Percentiles rank a stretch among this genome's conserved stretches.
phyloP scores from a whole-genome alignment of 1,140 invertebrate genomes.

The Chironomus striatipennis region DNA sequence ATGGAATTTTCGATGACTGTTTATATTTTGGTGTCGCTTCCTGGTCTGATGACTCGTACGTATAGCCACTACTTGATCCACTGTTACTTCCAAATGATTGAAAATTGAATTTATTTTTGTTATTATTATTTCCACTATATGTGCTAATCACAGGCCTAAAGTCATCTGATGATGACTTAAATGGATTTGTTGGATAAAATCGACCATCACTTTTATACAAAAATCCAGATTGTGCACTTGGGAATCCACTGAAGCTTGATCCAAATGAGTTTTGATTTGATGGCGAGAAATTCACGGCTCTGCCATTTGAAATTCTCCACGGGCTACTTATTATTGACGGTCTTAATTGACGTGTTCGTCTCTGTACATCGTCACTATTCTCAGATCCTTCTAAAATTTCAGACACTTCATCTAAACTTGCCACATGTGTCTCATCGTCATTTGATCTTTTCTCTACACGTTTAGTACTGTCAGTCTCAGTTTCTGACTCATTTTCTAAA shows the following conservation, averaged over 20 bases:
- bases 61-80: slow-evolving; percentile 16
- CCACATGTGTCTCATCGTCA: not conserved
- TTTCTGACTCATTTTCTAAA: not conserved
- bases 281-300: not conserved
- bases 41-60: not conserved
- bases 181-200: not conserved
- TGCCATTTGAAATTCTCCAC: slow-evolving; percentile 24
- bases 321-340: not conserved
- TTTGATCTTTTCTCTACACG: not conserved
- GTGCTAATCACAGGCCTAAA: not conserved
- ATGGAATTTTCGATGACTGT: slow-evolving; percentile 17
- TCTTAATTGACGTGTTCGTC: slow-evolving; percentile 24
- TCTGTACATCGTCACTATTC: slow-evolving; percentile 9
- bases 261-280: slow-evolving; percentile 11
- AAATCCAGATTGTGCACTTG: not conserved
- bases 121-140: slow-evolving; percentile 1
- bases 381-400: slow-evolving; percentile 3
- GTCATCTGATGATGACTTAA: not conserved
- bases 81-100: not conserved
- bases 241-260: not conserved
- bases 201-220: slow-evolving; percentile 15
- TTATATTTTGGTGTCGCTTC: not conserved
- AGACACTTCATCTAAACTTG: not conserved
- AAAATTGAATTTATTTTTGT: not conserved
- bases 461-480: not conserved